A percentile compares a stretch with the other conserved stretches of the same genome.
Evolutionary conservation across 1,140 invertebrate species (phyloP).

Genomic region (Cyrtorhinus lividipennis): DNA sequence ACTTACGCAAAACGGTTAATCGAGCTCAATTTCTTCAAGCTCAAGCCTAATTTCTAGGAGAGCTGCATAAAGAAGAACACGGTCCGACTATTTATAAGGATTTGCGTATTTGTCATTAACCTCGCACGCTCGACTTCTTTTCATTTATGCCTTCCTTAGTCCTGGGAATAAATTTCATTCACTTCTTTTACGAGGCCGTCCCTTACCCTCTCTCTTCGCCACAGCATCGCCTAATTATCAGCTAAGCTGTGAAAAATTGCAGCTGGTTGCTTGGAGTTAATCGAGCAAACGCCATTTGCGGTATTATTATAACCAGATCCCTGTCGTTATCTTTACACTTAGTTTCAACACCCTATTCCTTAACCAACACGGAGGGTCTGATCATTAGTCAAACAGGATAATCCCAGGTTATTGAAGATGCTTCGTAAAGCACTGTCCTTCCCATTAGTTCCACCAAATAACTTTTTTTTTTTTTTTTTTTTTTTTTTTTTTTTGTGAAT

Average conservation of each 20-base stretch:
- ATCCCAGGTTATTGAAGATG: background rate
- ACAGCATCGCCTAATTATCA: background rate
- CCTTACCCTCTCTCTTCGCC: too few species aligned
- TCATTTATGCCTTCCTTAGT: background rate
- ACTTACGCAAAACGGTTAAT: too few species aligned
- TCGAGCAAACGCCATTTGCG: background rate
- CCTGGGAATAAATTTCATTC: background rate
- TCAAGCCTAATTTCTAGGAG: too few species aligned
- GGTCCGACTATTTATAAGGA: background rate
- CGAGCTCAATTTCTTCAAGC: too few species aligned
- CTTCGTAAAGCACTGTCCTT: too few species aligned
- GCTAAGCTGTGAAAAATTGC: conserved; percentile 6
- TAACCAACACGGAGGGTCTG: too few species aligned
- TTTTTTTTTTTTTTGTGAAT: too few species aligned
- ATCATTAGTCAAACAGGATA: background rate
- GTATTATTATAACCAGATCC: conserved; percentile 3
- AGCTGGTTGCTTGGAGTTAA: background rate
- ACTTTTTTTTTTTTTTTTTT: too few species aligned
- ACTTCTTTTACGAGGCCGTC: background rate
- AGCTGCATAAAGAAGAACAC: too few species aligned
- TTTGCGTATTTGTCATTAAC: background rate
- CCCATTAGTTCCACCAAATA: too few species aligned
- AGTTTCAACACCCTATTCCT: too few species aligned
- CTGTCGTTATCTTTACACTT: background rate
- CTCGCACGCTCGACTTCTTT: background rate